These are phyloP conservation scores for Meteorus cinctellus DNA, from an alignment of 2,888 invertebrate genomes.

Conservation along the genomic window DNA sequence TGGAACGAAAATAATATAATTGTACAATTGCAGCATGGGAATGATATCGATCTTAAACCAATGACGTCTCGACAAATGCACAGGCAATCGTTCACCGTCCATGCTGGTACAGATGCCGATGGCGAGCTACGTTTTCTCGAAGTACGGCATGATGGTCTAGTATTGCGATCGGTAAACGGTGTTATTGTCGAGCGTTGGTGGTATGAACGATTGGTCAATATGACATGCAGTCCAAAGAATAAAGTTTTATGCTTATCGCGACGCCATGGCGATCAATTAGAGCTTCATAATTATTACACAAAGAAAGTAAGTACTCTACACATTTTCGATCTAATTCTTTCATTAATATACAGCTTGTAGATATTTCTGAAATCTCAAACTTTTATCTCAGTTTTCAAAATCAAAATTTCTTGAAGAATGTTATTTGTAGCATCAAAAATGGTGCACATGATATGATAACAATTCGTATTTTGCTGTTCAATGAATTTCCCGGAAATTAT, in stretches of 20 bases:
- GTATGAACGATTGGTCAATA: conserved; percentile 98
- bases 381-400: neutral
- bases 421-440: too few species aligned
- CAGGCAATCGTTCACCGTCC: conserved; percentile 98
- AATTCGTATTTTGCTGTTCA: too few species aligned
- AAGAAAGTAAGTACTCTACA: conserved; percentile 84
- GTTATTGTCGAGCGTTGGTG: conserved; percentile 97
- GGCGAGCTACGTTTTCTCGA: conserved; percentile 93
- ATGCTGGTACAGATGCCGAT: conserved; percentile 93
- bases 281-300: conserved; percentile 98
- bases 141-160: conserved; percentile 96
- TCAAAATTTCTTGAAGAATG: too few species aligned
- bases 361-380: neutral
- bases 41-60: conserved; percentile 97
- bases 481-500: too few species aligned
- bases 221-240: conserved; percentile 99
- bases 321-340: too few species aligned
- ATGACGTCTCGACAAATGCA: conserved; percentile 95
- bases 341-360: too few species aligned
- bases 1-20: conserved; percentile 16
- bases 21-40: conserved; percentile 86
- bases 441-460: too few species aligned
- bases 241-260: conserved; percentile 98
- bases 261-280: conserved; percentile 93
- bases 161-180: conserved; percentile 87